Conservation (phyloP, 2,113 vertebrate species). For the Oryzias curvinotus region DNA sequence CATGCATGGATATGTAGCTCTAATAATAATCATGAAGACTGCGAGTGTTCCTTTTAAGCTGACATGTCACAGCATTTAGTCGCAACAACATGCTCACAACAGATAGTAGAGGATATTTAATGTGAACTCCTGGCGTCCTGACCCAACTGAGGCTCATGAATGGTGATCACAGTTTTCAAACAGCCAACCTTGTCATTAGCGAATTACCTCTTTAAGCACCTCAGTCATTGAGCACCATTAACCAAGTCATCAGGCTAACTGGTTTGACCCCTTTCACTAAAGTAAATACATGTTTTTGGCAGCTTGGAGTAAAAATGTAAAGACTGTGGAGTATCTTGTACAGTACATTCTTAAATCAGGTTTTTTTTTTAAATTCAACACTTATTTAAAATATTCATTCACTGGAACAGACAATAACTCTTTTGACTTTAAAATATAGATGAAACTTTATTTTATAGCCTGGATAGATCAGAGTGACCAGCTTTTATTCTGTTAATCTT, state of each 20-base stretch:
- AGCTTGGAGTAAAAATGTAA: too few species aligned
- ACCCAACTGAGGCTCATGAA: not conserved
- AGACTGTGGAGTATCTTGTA: too few species aligned
- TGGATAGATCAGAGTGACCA: too few species aligned
- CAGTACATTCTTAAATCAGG: not conserved
- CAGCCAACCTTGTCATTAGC: constrained; percentile 3
- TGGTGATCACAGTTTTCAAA: constrained; percentile 3
- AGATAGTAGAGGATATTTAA: not conserved
- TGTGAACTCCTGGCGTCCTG: not conserved
- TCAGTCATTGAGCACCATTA: not conserved
- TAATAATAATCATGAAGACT: too few species aligned
- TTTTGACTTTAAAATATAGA: too few species aligned
- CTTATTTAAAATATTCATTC: too few species aligned
- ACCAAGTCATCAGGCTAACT: not conserved
- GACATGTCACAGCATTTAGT: not conserved
- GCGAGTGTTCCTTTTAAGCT: too few species aligned
- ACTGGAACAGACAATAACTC: too few species aligned
- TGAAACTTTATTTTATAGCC: too few species aligned
- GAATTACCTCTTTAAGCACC: not conserved
- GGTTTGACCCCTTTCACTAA: not conserved
- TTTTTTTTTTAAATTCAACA: not conserved
- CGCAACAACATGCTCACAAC: not conserved
- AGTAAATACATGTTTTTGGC: not conserved
- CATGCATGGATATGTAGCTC: too few species aligned
- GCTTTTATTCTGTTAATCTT: too few species aligned